phyloP scores from a whole-genome alignment of 2,113 vertebrate species.

The Aegithalos caudatus region DNA sequence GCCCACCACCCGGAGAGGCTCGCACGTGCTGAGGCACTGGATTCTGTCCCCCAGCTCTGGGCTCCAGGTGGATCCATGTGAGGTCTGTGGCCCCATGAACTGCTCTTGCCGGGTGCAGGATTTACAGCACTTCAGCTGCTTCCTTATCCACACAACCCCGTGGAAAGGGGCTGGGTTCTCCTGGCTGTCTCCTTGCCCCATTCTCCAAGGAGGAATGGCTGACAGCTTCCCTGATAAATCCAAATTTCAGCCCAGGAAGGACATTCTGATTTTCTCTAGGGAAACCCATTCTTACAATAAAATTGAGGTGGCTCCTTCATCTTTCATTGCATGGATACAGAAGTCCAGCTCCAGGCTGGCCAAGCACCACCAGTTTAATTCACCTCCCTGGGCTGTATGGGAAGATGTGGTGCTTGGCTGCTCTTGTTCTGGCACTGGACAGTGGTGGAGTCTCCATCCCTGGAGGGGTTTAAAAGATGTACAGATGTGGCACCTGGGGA shows the following conservation, averaged over 20 bases:
- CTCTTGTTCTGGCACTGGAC: not conserved
- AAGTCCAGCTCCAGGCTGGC: not conserved
- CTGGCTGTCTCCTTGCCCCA: not conserved
- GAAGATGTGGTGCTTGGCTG: not conserved
- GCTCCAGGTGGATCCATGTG: not conserved
- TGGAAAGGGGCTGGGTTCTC: not conserved
- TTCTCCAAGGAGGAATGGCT: not conserved
- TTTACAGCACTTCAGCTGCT: not conserved
- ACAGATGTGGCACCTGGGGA: not conserved
- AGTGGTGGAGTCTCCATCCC: not conserved
- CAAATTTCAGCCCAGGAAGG: not conserved
- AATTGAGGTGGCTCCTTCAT: not conserved
- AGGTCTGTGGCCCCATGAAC: not conserved
- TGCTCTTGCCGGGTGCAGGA: rapidly evolving
- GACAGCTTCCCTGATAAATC: not conserved
- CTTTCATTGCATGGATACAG: rapidly evolving
- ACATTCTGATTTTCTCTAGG: not conserved
- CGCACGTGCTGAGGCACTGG: rapidly evolving
- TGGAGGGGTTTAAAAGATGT: not conserved
- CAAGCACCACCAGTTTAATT: not conserved
- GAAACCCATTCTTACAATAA: not conserved
- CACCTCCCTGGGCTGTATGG: rapidly evolving
- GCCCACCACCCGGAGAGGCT: not conserved
- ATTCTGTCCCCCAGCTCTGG: rapidly evolving
- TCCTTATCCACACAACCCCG: not conserved